Evolutionary conservation across 2,888 invertebrate genomes (phyloP), one percentile per base, ranked within the genome.

Genomic region (Himalopsyche tibetana): DNA sequence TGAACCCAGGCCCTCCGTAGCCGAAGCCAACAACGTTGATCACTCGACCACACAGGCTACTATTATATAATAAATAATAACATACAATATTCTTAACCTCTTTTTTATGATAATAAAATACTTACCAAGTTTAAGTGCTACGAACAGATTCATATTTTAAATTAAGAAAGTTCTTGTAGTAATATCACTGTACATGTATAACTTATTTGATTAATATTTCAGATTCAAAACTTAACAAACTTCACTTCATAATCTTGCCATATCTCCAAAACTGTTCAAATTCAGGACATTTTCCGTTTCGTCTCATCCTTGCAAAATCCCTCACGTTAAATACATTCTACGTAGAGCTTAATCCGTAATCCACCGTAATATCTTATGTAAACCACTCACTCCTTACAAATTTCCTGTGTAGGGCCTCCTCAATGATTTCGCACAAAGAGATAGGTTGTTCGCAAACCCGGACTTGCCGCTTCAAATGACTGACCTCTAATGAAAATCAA

Each of bases 351-450:
- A 63, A 85, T 28, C 85, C 83, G 4, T 74, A 85, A 85, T 84
- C 85, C 80, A 19, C 55, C 40, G 55, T 85, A 85, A 85, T 86
- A 74, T 83, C 69, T 82, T 82, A 82, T 83, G 84, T 86, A 79
- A 85, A 85, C 85, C 83, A 88, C 84, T 82, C 28, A 12, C 55
- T 79, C 63, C 79, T 63, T 74, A 38, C 38, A 38, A 74, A 38
- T 74, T 74, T 74, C 74, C 38, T 74, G 28, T 3, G 36, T 15
- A 36, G 12, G 74, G 38, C 12, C 74, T 12, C 63, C 38, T 36
- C 74, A 12, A 36, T 74, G 36, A 74, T 74, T 36, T 74, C 38
- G 36, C 74, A 74, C 74, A 74, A 74, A 74, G 74, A 74, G 74
- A 74, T 74, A 8, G 28, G 12, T 36, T 69, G 69, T 36, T 69